Evolutionary conservation across 2,797 vertebrate genomes (phyloP).

Genomic region (Cercopithecus neglectus): DNA sequence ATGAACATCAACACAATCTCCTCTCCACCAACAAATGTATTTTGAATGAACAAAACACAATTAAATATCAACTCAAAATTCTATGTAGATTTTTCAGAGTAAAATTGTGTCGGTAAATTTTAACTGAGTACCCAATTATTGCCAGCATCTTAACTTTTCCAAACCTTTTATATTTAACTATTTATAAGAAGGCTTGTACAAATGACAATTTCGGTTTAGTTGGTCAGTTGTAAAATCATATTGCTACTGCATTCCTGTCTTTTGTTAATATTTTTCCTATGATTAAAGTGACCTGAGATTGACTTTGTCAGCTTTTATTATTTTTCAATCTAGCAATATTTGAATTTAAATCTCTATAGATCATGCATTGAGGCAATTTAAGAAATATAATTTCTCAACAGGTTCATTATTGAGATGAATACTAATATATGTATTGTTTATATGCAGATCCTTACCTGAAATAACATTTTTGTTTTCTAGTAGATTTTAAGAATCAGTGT

Average conservation of each 20-base stretch:
- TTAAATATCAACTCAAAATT: constrained; percentile 8
- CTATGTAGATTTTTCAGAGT: background rate
- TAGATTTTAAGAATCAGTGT: background rate
- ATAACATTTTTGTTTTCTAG: background rate
- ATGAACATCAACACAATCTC: background rate
- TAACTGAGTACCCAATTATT: background rate
- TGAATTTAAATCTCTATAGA: background rate
- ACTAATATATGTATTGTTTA: background rate
- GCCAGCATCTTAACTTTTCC: background rate
- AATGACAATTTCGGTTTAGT: background rate
- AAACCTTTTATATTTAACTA: background rate
- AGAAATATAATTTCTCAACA: background rate
- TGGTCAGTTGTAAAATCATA: background rate
- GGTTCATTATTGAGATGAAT: constrained; percentile 10
- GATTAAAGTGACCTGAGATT: background rate
- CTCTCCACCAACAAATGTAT: background rate
- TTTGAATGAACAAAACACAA: background rate
- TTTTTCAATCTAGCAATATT: constrained; percentile 16
- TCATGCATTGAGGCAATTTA: background rate
- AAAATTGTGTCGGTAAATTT: background rate
- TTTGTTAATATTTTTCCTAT: background rate
- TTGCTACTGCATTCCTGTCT: background rate
- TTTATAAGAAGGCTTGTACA: background rate
- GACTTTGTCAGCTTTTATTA: constrained; percentile 1
- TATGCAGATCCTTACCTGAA: background rate